phyloP scores from a whole-genome alignment of 2,113 vertebrate species.

The Lamprotornis superbus region DNA sequence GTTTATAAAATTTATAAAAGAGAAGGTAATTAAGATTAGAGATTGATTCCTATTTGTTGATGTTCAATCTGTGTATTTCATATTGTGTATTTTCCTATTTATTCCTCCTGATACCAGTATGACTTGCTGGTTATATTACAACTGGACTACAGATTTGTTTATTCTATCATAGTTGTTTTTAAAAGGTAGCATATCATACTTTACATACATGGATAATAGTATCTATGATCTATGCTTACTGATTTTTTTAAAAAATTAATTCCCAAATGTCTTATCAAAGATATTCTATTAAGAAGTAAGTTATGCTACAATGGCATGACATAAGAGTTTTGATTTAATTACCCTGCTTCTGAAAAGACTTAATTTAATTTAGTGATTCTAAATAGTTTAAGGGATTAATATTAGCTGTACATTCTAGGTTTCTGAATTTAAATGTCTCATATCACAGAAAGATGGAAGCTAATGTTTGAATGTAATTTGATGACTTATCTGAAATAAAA shows the following conservation, averaged over 20 bases:
- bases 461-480: neutral
- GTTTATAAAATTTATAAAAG: neutral
- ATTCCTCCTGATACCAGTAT: neutral
- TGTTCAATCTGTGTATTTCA: neutral
- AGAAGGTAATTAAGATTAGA: neutral
- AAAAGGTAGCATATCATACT: neutral
- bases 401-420: neutral
- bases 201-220: neutral
- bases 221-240: neutral
- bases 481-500: neutral
- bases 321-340: neutral
- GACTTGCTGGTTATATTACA: neutral
- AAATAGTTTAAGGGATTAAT: neutral
- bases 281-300: neutral
- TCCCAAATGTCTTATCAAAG: neutral
- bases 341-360: neutral
- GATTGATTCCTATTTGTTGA: neutral
- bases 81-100: neutral
- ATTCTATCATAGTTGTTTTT: neutral
- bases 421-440: neutral
- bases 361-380: neutral
- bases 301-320: neutral
- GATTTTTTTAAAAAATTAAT: neutral
- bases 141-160: neutral
- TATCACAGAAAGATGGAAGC: neutral